phyloP scores from a whole-genome alignment of 2,113 vertebrate genomes.

The Emydocephalus ijimae region DNA sequence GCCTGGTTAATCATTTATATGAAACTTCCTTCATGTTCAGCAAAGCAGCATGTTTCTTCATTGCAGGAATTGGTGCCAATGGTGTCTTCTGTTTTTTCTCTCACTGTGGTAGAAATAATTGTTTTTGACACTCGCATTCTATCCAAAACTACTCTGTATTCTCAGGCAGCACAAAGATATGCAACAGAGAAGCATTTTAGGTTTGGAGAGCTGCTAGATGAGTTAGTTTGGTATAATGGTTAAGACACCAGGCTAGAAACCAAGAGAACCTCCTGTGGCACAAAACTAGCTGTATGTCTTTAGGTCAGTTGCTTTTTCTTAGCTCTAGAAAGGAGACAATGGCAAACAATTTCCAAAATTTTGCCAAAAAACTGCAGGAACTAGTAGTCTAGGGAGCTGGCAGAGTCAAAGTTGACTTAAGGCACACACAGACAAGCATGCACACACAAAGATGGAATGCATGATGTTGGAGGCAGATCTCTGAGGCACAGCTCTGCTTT shows the following conservation, averaged over 20 bases:
- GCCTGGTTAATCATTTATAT: conserved; percentile 26
- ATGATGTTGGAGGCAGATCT: not conserved
- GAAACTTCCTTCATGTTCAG: conserved; percentile 9
- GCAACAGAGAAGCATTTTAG: not conserved
- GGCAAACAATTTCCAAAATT: not conserved
- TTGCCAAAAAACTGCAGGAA: not conserved
- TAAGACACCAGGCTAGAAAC: not conserved
- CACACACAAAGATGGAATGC: not conserved
- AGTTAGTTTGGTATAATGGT: not conserved
- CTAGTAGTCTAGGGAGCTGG: not conserved
- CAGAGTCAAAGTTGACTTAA: not conserved
- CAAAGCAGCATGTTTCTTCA: conserved; percentile 6
- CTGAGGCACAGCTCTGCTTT: not conserved
- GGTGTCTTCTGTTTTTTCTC: conserved; percentile 8
- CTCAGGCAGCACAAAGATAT: not conserved
- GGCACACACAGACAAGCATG: not conserved
- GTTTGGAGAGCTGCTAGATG: not conserved
- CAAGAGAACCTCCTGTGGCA: not conserved
- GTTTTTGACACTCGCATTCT: not conserved
- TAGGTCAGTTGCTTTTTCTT: not conserved
- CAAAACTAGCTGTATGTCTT: not conserved
- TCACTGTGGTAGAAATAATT: conserved; percentile 18
- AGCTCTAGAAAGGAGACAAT: not conserved
- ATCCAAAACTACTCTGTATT: not conserved
- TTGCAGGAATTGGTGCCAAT: conserved; percentile 28